These are phyloP conservation scores for Echinops telfairi DNA, from an alignment of 2,113 vertebrate genomes.

Conservation along the genomic window DNA sequence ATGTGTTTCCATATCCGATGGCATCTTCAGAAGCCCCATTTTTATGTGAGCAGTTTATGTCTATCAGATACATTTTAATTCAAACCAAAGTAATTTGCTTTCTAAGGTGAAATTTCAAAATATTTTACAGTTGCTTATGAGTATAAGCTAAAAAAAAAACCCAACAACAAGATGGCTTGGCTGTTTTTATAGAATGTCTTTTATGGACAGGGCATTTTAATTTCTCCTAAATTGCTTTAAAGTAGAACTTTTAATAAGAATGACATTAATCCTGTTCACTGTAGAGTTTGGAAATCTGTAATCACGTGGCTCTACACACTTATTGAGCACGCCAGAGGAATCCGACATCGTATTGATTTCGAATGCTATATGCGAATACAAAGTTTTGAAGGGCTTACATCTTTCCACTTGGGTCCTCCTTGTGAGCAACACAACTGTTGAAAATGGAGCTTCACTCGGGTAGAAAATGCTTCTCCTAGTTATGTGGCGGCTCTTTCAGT, in stretches of 20 bases:
- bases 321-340: neutral
- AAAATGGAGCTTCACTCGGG: neutral
- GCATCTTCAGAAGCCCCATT: neutral
- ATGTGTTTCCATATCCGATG: neutral
- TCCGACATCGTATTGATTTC: neutral
- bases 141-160: neutral
- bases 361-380: neutral
- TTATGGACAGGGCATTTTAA: neutral
- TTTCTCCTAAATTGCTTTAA: neutral
- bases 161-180: neutral
- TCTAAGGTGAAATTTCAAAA: neutral
- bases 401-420: neutral
- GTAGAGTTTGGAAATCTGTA: neutral
- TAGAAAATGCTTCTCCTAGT: neutral
- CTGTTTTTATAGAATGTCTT: neutral
- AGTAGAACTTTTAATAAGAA: neutral
- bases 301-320: neutral
- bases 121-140: neutral
- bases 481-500: neutral
- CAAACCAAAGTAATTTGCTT: neutral
- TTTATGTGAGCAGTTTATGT: slow-evolving; percentile 1
- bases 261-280: neutral
- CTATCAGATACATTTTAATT: slow-evolving; percentile 6
- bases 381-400: neutral
- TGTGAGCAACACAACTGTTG: neutral